Evolutionary conservation across 2,113 vertebrate species (phyloP).

Genomic region (Halcyon senegalensis): DNA sequence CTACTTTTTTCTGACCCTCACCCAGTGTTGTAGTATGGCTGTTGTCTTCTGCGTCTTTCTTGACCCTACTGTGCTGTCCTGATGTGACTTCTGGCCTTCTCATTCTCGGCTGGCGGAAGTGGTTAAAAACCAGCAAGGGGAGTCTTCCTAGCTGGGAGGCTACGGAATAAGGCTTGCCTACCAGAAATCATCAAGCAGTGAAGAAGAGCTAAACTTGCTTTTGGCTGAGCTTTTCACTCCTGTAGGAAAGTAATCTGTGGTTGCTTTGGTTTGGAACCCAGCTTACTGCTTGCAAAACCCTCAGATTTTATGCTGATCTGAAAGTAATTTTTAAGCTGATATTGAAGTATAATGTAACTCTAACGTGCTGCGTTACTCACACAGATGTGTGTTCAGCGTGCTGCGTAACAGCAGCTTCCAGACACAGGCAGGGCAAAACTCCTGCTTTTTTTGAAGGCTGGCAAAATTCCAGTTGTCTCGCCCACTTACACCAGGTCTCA

Average conservation of each 20-base stretch:
- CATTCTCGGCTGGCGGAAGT: conserved; percentile 46
- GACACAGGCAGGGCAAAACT: background rate
- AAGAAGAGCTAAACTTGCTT: conserved; percentile 66
- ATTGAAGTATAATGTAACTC: background rate
- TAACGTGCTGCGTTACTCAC: background rate
- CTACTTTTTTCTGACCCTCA: background rate
- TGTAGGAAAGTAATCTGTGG: conserved; percentile 67
- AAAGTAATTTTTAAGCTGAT: conserved; percentile 49
- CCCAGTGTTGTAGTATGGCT: background rate
- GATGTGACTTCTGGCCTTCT: conserved; percentile 59
- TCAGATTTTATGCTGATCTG: conserved; percentile 62
- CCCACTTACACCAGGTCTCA: background rate
- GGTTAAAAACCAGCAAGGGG: conserved; percentile 56
- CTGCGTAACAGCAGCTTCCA: background rate
- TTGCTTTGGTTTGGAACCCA: conserved; percentile 61
- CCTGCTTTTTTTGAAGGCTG: background rate
- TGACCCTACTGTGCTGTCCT: conserved; percentile 51
- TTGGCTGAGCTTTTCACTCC: conserved; percentile 50
- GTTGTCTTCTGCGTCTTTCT: background rate
- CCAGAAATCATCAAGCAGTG: conserved; percentile 47
- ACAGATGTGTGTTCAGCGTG: background rate
- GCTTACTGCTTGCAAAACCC: conserved; percentile 32
- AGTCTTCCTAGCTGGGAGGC: conserved; percentile 43
- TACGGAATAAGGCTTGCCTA: conserved; percentile 46
- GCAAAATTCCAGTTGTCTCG: background rate